Conservation (phyloP, 2,888 invertebrate genomes). For the Drepanosiphum platanoidis region DNA sequence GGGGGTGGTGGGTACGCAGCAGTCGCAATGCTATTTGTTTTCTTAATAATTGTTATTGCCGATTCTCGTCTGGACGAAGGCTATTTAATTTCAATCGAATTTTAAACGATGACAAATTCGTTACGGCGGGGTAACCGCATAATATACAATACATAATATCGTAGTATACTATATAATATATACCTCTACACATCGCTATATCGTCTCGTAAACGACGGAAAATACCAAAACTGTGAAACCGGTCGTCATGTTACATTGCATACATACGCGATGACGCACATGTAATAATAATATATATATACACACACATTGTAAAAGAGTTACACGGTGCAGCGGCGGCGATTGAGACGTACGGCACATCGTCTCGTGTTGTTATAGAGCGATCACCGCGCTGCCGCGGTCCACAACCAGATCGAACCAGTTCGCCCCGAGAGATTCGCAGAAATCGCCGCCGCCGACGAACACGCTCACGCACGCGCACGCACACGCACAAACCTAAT, state of each 20-base stretch:
- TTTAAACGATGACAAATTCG: too few species aligned
- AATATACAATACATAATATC: neutral
- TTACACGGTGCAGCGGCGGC: neutral
- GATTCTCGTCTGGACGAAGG: too few species aligned
- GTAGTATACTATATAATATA: too few species aligned
- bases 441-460: conserved; percentile 8
- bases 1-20: too few species aligned
- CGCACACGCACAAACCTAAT: neutral
- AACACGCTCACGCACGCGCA: neutral
- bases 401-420: neutral
- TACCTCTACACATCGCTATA: neutral
- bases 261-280: neutral
- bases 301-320: neutral
- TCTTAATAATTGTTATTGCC: too few species aligned
- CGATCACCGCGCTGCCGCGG: conserved; percentile 17
- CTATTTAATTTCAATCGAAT: too few species aligned
- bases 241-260: neutral
- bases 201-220: neutral
- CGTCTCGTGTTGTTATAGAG: conserved; percentile 12
- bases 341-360: conserved; percentile 33
- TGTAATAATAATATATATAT: conserved; percentile 1
- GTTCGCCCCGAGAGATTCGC: conserved; percentile 31
- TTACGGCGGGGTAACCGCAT: too few species aligned
- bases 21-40: too few species aligned
- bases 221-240: conserved; percentile 17